These are phyloP conservation scores for Meta bourneti DNA, from an alignment of 2,888 invertebrate species.

Conservation along the genomic window DNA sequence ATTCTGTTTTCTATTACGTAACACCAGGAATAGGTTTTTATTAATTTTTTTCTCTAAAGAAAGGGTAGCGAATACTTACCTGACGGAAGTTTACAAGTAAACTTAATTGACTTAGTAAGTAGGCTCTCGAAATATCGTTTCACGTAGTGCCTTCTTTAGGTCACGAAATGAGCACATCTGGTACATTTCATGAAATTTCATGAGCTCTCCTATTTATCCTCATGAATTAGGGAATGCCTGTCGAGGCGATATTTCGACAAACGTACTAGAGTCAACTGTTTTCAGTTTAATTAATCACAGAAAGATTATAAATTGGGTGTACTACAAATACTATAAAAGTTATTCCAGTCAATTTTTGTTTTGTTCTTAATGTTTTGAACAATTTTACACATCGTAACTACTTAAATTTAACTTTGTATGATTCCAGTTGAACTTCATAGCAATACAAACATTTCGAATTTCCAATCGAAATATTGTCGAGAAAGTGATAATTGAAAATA, in stretches of 20 bases:
- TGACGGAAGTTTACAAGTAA: neutral
- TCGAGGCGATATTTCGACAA: neutral
- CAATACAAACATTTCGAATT: too few species aligned
- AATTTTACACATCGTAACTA: too few species aligned
- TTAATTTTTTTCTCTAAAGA: neutral
- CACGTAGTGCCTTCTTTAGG: neutral
- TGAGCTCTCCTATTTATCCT: constrained; percentile 4
- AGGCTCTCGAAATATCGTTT: neutral
- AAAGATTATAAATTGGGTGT: neutral
- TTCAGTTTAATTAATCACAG: neutral
- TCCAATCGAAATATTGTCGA: too few species aligned
- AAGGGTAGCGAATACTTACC: neutral
- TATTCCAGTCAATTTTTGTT: too few species aligned
- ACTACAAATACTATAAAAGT: too few species aligned
- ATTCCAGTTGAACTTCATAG: too few species aligned
- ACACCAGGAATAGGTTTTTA: neutral
- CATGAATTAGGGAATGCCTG: constrained; percentile 42
- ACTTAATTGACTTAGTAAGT: neutral
- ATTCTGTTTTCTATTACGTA: neutral
- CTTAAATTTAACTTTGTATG: too few species aligned
- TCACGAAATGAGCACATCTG: constrained; percentile 16
- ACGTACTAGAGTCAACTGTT: neutral
- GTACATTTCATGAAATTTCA: constrained; percentile 40
- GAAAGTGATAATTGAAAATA: too few species aligned
- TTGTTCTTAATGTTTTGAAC: too few species aligned